Percentiles rank a stretch among this genome's conserved stretches.
phyloP scores from a whole-genome alignment of 1,140 invertebrate genomes.

The Lucilia sericata region DNA sequence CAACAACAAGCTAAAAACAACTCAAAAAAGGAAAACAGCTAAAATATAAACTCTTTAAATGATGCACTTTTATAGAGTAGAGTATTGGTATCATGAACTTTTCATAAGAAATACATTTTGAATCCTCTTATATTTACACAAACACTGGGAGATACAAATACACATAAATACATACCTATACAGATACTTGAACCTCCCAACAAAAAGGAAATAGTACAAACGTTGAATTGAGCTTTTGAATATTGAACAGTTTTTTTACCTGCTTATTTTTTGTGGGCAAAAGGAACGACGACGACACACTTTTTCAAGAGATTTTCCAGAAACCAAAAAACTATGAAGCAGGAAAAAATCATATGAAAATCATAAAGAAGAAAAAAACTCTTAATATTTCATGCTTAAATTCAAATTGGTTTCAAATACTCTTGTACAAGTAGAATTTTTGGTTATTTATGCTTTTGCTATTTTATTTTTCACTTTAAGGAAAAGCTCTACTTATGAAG shows the following conservation, averaged over 20 bases:
- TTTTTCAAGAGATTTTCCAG: slow-evolving; percentile 11
- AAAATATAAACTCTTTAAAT: slow-evolving; percentile 13
- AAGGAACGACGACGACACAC: not conserved
- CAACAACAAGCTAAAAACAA: not conserved
- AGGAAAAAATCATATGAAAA: not conserved
- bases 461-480: not conserved
- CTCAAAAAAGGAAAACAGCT: not conserved
- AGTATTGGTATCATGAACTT: slow-evolving; percentile 9
- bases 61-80: slow-evolving; percentile 12
- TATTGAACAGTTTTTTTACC: not conserved
- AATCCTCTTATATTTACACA: slow-evolving; percentile 11
- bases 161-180: not conserved
- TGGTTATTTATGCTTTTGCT: not conserved
- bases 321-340: not conserved
- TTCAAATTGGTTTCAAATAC: slow-evolving; percentile 2
- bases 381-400: slow-evolving; percentile 17
- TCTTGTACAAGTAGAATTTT: not conserved
- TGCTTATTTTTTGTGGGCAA: not conserved
- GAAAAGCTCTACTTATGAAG: not conserved
- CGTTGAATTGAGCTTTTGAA: slow-evolving; percentile 10
- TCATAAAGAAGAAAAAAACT: not conserved
- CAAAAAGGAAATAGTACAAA: not conserved
- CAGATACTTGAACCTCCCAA: not conserved
- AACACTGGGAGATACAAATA: not conserved
- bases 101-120: slow-evolving; percentile 2